These are phyloP conservation scores for Cetoscarus ocellatus DNA, from an alignment of 2,797 vertebrate species.

Conservation along the genomic window DNA sequence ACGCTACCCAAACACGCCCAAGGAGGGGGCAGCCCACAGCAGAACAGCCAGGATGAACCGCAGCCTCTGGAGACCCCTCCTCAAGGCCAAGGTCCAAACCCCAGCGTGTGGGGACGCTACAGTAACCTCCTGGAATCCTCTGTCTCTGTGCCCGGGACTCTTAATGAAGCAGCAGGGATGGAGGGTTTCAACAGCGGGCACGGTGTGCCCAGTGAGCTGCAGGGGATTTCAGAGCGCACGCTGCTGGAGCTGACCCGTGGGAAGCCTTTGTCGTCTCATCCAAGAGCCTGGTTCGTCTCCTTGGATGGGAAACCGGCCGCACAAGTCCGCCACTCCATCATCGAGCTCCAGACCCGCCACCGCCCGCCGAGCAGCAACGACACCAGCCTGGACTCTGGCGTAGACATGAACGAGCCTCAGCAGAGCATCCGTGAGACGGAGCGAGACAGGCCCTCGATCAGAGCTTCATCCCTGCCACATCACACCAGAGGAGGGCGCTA, in stretches of 20 bases:
- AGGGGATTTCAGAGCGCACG: constrained; percentile 95
- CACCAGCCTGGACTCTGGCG: constrained; percentile 96
- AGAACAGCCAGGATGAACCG: constrained; percentile 85
- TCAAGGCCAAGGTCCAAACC: constrained; percentile 84
- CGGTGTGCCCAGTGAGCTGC: constrained; percentile 85
- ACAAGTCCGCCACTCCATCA: constrained; percentile 95
- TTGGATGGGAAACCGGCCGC: constrained; percentile 93
- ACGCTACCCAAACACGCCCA: constrained; percentile 90
- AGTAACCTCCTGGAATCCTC: constrained; percentile 94
- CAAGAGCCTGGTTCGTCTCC: constrained; percentile 96
- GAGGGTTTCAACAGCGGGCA: constrained; percentile 82
- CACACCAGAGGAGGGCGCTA: constrained; percentile 82
- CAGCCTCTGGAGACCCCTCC: constrained; percentile 83
- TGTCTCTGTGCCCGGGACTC: constrained; percentile 94
- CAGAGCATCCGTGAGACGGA: constrained; percentile 87
- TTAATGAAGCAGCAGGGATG: constrained; percentile 94
- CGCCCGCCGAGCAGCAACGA: constrained; percentile 92
- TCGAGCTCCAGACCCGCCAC: constrained; percentile 91
- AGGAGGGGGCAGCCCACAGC: constrained; percentile 70
- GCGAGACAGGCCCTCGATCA: constrained; percentile 88
- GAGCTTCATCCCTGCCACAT: constrained; percentile 81
- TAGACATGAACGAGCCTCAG: constrained; percentile 95
- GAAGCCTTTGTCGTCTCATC: constrained; percentile 88
- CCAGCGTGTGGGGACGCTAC: constrained; percentile 86
- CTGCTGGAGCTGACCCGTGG: constrained; percentile 91